Evolutionary conservation across 2,113 vertebrate species (phyloP), one percentile per base, ranked within the genome.

Genomic region (Petrocephalus zakoni): DNA sequence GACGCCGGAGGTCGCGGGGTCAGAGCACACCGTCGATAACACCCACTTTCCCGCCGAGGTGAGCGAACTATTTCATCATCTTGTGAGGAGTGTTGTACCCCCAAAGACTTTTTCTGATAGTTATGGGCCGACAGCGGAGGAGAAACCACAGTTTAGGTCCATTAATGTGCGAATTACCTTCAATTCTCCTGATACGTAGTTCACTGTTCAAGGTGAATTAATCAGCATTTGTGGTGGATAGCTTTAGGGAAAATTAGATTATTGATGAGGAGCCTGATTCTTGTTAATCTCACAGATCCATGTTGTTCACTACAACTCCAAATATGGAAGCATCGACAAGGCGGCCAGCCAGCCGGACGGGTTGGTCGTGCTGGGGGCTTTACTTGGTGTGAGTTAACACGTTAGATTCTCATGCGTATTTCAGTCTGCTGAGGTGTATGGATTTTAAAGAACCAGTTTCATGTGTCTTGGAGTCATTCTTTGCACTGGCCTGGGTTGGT

Each of bases 11-110:
- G 90, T 89, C 42, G 88, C 90, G 0, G 94, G 94, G 29, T 93
- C 94, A 51, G 94, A 95, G 34, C 94, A 95, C 88, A 93, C 90
- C 56, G 86, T 94, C 11, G 92, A 95, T 88, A 90, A 91, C 19
- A 56, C 90, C 47, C 92, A 91, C 85, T 95, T 91, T 87, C 91
- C 93, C 52, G 93, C 93, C 8, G 94, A 95, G 94, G 94, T 94
- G 87, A 88, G 90, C 68, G 52, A 29, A 25, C 22, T 58, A 17
- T 56, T 46, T n/a, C 49, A 5, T 34, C 34, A 17, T 3, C 42
- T 47, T 15, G 22, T 52, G 82, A 85, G 25, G 61, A 42, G 34
- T 55, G 51, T n/a, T 53, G n/a, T 34, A 53, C 15, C 25, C 22
- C 22, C 49, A 55, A 52, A 87, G 21, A 42, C n/a, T 17, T n/a